Base-by-base conservation (phyloP, 1,140 invertebrate species). In the Dinothrombium tinctorium region DNA sequence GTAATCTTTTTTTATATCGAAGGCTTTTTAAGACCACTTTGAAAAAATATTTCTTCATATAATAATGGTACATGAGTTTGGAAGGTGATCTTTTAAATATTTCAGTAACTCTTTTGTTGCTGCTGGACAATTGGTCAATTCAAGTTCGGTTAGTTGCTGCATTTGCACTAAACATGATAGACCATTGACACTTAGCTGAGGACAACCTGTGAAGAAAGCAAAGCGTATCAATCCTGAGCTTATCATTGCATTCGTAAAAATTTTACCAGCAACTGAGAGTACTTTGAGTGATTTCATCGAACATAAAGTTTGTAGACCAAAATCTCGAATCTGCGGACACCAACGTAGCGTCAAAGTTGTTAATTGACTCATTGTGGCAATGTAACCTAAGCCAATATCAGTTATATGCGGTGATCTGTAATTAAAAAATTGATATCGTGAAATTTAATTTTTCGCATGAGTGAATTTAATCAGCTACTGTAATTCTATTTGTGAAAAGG, bases 291-390 rank as follows among this genome's bases (percentile, higher is more conserved):
- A 80, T 51, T 80, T 68, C 82, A 92, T 90, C 37, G 75, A 76
- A 55, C 82, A 86, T 21, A 94, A 66, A 61, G 89, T 82, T 57
- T 90, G 82, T 41, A 94, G 67, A 32, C 83, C 81, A 54, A 86
- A 86, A 61, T 94, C 86, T 41, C 82, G 65, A 28, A 94, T 70
- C 62, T 87, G 82, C 23, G 79, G 79, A 61, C 84, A 92, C 83
- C 86, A 92, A 48, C 87, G 72, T 42, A 94, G 63, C 58, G 79
- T 90, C 47, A 92, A 63, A 25, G 77, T 73, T 28, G 69, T 73
- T 45, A 94, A 62, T 25, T 80, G 82, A 47, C 79, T 69, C 83
- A 94, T 90, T n/a, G 83, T 92, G 24, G 83, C 87, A 47, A 94
- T 73, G 57, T 90, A 92, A 5, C 84, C 83, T 0, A 47, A 32